phyloP scores from a whole-genome alignment of 2,113 vertebrate species.

The Alexandromys fortis region DNA sequence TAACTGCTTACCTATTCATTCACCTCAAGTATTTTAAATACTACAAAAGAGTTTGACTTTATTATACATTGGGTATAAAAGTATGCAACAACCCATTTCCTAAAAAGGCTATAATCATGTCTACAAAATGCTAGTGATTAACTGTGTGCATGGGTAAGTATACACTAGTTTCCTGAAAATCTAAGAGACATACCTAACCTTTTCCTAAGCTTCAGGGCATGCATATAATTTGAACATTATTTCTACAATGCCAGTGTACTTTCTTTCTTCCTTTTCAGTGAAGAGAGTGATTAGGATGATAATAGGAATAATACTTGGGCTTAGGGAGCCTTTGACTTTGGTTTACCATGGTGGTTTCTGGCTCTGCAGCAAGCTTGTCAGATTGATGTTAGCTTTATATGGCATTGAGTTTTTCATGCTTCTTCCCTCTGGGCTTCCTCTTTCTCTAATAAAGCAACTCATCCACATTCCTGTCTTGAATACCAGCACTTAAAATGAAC shows the following conservation, averaged over 20 bases:
- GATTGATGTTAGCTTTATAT: conserved; percentile 56
- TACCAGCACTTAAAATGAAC: conserved; percentile 56
- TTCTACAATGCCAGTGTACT: conserved; percentile 43
- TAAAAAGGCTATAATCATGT: conserved; percentile 69
- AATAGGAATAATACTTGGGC: conserved; percentile 60
- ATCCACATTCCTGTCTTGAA: conserved; percentile 42
- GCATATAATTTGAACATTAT: conserved; percentile 66
- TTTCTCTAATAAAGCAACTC: conserved; percentile 65
- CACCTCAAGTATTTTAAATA: conserved; percentile 59
- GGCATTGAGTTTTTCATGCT: conserved; percentile 22
- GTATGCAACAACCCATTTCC: conserved; percentile 48
- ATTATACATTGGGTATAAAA: conserved; percentile 57
- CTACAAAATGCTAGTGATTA: conserved; percentile 67
- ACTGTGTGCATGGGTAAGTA: conserved; percentile 14
- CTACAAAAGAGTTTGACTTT: conserved; percentile 20
- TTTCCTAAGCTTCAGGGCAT: conserved; percentile 53
- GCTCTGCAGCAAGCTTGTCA: background rate
- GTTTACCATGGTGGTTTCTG: conserved; percentile 57
- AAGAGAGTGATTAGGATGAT: conserved; percentile 66
- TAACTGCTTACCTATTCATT: conserved; percentile 52
- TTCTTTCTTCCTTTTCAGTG: conserved; percentile 70
- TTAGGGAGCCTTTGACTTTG: conserved; percentile 47
- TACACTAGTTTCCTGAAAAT: conserved; percentile 60
- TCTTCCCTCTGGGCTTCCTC: conserved; percentile 42
- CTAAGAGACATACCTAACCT: conserved; percentile 27